Evolutionary conservation across 2,113 vertebrate genomes (phyloP), one percentile per base, ranked within the genome.

Genomic region (Trogon surrucura): DNA sequence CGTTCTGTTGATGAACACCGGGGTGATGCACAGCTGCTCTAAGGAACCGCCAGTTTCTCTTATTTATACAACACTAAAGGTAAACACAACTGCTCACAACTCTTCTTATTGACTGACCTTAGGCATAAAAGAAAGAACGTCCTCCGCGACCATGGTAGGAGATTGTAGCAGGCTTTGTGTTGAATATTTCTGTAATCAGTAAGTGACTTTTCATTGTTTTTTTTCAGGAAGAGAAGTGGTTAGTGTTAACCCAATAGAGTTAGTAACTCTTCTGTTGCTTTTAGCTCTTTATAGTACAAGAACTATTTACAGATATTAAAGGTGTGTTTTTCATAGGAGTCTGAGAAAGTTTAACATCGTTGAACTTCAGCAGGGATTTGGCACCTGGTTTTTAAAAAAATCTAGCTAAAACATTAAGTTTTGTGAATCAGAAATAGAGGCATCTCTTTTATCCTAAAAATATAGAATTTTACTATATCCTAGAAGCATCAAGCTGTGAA

Each of bases 361-460:
- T 75, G 23, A 66, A 71, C 16, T 62, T 81, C 36, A 54, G 70
- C 27, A 53, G 14, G 22, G 25, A 77, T 62, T 72, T 77, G 32
- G 22, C 0, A 4, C 7, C 17, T 2, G 25, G 6, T 23, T 61
- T 74, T 47, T 1, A 1, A 12, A 61, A 65, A 60, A 36, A 25
- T 13, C 22, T 51, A 56, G 30, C 27, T 38, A 62, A 85, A 67
- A 47, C 15, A 8, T 4, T 1, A 30, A 9, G 38, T 41, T 62
- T 51, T 72, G 32, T 51, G 27, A 77, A 34, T 86, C 10, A 7
- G 17, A 66, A 90, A 65, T 8, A 78, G 16, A 78, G 13, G 14
- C 11, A 78, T 74, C 22, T 70, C 34, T 65, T 69, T 73, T 66
- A 29, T 61, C 13, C n/a, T 70, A 64, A 89, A 91, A 78, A 26